Percentiles rank a stretch among this genome's conserved stretches.
These are phyloP conservation scores for Caenorhabditis macrosperma DNA, from an alignment of 2,888 invertebrate genomes.

Conservation along the genomic window DNA sequence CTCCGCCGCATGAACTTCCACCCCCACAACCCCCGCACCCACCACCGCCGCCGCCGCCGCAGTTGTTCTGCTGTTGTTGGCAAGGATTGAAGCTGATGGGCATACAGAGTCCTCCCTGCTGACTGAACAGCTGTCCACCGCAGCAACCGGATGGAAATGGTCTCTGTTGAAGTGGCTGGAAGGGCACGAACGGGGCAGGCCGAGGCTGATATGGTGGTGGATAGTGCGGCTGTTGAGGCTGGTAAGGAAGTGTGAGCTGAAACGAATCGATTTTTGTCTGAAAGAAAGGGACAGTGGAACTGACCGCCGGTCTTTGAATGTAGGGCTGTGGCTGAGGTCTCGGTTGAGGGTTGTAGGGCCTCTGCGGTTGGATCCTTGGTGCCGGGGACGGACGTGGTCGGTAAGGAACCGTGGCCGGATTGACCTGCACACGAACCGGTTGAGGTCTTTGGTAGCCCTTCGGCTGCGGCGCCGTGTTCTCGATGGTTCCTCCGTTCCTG, in stretches of 20 bases:
- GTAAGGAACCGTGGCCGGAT: conserved; percentile 51
- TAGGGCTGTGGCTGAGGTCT: conserved; percentile 31
- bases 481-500: conserved; percentile 37
- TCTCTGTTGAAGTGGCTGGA: conserved; percentile 40
- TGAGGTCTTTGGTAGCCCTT: conserved; percentile 21
- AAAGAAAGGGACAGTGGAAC: not conserved
- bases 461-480: conserved; percentile 49
- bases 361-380: conserved; percentile 28
- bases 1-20: conserved; percentile 37
- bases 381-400: conserved; percentile 48
- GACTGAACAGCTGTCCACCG: conserved; percentile 58
- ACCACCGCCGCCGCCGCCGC: conserved; percentile 32
- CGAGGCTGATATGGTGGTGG: conserved; percentile 26
- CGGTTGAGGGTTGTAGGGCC: conserved; percentile 37
- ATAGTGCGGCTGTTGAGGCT: conserved; percentile 23
- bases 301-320: conserved; percentile 36
- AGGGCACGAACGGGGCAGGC: conserved; percentile 47
- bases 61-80: conserved; percentile 22
- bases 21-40: conserved; percentile 34
- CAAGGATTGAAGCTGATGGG: conserved; percentile 59
- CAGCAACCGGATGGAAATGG: conserved; percentile 53
- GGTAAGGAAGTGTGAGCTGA: conserved; percentile 45
- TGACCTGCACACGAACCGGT: conserved; percentile 45
- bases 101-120: conserved; percentile 58
- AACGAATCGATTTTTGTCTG: not conserved